Conservation (phyloP, 1,140 invertebrate genomes). For the Aphaenogaster rudis region DNA sequence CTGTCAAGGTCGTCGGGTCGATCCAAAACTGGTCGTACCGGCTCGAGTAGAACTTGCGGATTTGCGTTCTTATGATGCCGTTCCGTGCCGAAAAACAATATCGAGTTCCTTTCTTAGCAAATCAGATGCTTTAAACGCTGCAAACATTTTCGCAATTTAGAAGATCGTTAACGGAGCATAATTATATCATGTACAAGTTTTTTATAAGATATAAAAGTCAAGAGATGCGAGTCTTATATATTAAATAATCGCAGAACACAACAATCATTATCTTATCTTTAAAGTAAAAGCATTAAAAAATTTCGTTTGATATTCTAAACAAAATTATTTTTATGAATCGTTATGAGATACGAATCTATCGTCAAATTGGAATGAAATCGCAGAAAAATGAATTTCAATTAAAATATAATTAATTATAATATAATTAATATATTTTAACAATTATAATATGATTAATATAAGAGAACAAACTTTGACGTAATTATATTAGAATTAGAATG, state of each 20-base stretch:
- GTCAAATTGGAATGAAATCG: not conserved
- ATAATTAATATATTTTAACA: no score
- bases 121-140: not conserved
- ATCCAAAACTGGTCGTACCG: conserved; percentile 56
- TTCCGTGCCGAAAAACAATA: conserved; percentile 39
- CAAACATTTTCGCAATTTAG: conserved; percentile 1
- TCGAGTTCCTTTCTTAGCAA: conserved; percentile 21
- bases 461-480: conserved; percentile 3
- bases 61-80: conserved; percentile 35
- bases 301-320: not conserved
- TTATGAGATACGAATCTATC: not conserved
- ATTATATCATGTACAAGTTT: not conserved
- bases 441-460: no score
- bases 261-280: not conserved
- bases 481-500: conserved; percentile 5
- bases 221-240: not conserved
- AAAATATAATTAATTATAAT: not conserved
- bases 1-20: conserved; percentile 61
- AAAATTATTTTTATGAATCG: not conserved
- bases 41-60: conserved; percentile 44
- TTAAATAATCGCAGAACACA: not conserved
- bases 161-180: not conserved
- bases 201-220: not conserved
- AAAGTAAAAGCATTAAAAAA: not conserved
- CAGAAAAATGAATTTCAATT: not conserved